phyloP scores from a whole-genome alignment of 2,113 vertebrate genomes.

The Neomonachus schauinslandi region DNA sequence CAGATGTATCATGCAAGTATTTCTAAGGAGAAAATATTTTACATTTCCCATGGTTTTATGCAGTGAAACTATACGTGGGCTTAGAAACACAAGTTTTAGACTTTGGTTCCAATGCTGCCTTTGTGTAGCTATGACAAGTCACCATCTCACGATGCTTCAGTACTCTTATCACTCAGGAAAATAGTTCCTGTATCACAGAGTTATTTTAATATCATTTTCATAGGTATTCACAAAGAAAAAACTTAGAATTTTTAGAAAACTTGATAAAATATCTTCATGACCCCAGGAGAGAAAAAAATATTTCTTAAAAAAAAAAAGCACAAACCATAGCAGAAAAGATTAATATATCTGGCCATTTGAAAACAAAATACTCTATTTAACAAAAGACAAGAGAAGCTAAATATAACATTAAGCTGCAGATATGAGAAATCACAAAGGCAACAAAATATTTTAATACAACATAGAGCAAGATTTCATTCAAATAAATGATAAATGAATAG shows the following conservation, averaged over 20 bases:
- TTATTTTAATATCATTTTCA: background rate
- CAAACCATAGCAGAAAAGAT: background rate
- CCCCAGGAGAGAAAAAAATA: background rate
- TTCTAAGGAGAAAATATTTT: background rate
- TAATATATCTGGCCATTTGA: background rate
- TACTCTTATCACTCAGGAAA: background rate
- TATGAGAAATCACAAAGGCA: background rate
- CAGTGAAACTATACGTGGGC: background rate
- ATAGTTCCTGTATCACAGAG: background rate
- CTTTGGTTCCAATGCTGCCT: background rate
- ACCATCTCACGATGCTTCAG: background rate
- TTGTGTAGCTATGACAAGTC: background rate
- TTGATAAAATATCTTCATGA: background rate
- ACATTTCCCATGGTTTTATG: background rate
- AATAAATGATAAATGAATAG: background rate
- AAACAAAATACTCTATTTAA: conserved; percentile 22
- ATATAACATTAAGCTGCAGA: background rate
- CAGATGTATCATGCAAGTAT: background rate
- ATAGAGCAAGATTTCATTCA: background rate
- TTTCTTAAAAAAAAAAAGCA: background rate
- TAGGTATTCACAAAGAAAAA: background rate
- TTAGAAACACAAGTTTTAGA: background rate
- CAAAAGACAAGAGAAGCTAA: background rate
- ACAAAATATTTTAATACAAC: background rate
- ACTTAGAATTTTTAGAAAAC: background rate